Evolutionary conservation across 2,797 vertebrate species (phyloP).

Genomic region (Onychomys leucogaster): DNA sequence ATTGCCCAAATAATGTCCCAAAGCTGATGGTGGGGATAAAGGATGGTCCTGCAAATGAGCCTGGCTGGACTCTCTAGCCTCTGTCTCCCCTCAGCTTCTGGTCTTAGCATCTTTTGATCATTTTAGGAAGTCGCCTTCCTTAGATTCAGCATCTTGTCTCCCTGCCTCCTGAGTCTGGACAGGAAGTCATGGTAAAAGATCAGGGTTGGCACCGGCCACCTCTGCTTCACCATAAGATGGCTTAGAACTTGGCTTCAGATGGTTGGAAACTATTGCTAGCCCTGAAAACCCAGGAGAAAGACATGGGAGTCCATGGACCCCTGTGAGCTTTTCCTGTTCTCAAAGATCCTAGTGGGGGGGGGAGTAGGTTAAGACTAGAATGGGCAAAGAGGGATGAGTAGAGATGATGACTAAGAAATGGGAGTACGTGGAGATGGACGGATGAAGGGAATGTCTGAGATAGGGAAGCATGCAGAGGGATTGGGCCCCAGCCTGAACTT

Average conservation of each 20-base stretch:
- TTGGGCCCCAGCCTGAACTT: background rate
- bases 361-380: slow-evolving; percentile 1
- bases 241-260: background rate
- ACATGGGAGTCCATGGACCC: background rate
- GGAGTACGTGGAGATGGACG: background rate
- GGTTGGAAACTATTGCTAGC: background rate
- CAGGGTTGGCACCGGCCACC: background rate
- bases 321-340: background rate
- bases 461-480: background rate
- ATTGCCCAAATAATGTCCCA: background rate
- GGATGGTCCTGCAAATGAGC: background rate
- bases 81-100: background rate
- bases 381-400: background rate
- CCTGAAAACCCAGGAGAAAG: background rate
- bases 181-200: background rate
- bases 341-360: background rate
- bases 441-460: slow-evolving; percentile 5
- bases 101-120: background rate
- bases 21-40: background rate
- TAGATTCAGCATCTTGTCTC: background rate
- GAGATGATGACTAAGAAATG: slow-evolving; percentile 9
- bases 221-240: background rate
- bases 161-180: background rate
- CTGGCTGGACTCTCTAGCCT: background rate
- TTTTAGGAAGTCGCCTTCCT: background rate